Base-by-base conservation (phyloP, 2,888 invertebrate genomes). In the Ophion slaviceki region DNA sequence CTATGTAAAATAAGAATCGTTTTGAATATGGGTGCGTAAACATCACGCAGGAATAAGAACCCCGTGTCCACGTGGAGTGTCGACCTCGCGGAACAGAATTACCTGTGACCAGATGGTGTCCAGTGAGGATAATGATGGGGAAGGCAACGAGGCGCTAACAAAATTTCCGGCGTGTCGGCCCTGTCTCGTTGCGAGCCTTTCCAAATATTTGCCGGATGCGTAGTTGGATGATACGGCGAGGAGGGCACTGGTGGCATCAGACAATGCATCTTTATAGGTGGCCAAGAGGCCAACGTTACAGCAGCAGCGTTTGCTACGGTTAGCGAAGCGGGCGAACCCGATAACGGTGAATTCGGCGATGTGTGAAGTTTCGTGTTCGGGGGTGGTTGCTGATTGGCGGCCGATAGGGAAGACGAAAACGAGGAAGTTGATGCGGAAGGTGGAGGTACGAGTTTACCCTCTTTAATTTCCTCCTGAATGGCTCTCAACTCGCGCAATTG, bases 391-490 rank as follows among this genome's bases (percentile, higher is more conserved):
- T 93, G 93, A 89, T 93, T 93, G 5, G 92, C 91, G 3, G 89
- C 91, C 10, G 91, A 91, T 6, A 92, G 90, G 0, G 92, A 92
- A 2, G 93, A 91, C 1, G 93, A 90, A 70, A 91, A 92, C 0
- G 92, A 92, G 0, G 93, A 93, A 0, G 92, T 92, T 40, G 96
- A 95, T 5, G 95, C 95, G 88, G 96, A 95, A 0, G 96, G 95
- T 11, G 96, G 95, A 24, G 96, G 95, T 62, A 95, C 96, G 0
- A 97, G 94, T 92, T 98, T 98, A 0, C 97, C 97, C 89, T 97
- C 97, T 90, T 97, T 97, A 78, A 98, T 98, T 93, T 98, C 98
- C 91, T 98, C 98, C 91, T 98, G 97, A 77, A 97, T 97, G 72
- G 96, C 97, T 85, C 97, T 95, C 53, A 98, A 93, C 92, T 98